Evolutionary conservation across 2,113 vertebrate species (phyloP).

Genomic region (Loxodonta africana): DNA sequence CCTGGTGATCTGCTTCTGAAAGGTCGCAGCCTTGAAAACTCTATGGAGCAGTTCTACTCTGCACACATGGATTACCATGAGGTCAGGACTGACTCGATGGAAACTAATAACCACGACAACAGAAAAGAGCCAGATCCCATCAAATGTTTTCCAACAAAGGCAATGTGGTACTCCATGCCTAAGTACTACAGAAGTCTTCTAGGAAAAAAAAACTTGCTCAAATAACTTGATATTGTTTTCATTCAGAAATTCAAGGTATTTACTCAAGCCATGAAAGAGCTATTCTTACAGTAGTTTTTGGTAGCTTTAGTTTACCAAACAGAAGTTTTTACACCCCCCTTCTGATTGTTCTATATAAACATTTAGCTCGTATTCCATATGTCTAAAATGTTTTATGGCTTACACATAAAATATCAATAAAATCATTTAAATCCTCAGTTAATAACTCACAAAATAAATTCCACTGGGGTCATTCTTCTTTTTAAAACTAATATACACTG

Average conservation of each 20-base stretch:
- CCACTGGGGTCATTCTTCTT: neutral
- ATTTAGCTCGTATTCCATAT: conserved; percentile 51
- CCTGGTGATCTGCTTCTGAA: neutral
- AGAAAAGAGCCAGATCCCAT: conserved; percentile 37
- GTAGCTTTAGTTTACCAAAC: neutral
- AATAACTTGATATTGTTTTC: conserved; percentile 40
- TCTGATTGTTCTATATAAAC: neutral
- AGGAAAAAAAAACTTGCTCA: neutral
- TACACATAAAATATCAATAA: conserved; percentile 44
- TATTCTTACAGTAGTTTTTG: neutral
- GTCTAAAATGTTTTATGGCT: neutral
- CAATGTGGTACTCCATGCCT: conserved; percentile 11
- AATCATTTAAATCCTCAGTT: conserved; percentile 47
- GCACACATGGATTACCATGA: neutral
- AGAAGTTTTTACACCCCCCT: neutral
- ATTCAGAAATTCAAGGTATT: conserved; percentile 56
- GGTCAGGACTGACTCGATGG: neutral
- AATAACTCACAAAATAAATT: conserved; percentile 42
- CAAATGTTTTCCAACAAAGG: neutral
- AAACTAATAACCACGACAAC: neutral
- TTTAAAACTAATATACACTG: conserved; percentile 25
- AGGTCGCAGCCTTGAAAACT: neutral
- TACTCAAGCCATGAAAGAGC: conserved; percentile 43
- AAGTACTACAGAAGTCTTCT: neutral
- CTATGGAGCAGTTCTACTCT: neutral